Evolutionary conservation across 1,140 invertebrate genomes (phyloP).

Genomic region (Himalopsyche phryganea): DNA sequence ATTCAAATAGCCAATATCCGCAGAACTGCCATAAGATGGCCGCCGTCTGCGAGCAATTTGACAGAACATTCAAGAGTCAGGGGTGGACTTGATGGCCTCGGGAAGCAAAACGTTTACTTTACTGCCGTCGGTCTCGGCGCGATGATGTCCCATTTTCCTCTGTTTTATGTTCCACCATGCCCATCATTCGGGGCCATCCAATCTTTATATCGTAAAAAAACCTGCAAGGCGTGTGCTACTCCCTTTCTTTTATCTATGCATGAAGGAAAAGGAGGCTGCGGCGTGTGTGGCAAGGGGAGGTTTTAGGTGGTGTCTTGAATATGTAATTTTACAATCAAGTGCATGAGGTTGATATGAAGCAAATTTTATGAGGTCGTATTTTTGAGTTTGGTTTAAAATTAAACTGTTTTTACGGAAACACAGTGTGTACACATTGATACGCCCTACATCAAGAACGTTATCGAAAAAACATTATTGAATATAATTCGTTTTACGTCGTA

Average conservation of each 20-base stretch:
- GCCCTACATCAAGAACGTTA: too few relatives aligned
- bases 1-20: too few relatives aligned
- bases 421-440: too few relatives aligned
- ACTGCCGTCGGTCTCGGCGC: not conserved
- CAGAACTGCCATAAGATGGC: too few relatives aligned
- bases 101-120: too few relatives aligned
- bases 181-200: constrained; percentile 22
- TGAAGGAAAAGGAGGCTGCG: constrained; percentile 2
- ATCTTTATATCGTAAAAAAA: constrained; percentile 31
- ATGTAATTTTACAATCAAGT: constrained; percentile 35
- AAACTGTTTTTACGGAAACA: not conserved
- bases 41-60: too few relatives aligned
- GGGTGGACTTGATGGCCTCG: too few relatives aligned
- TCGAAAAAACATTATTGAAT: too few relatives aligned
- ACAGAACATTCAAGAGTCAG: too few relatives aligned
- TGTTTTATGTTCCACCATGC: constrained; percentile 16
- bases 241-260: constrained; percentile 25
- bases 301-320: constrained; percentile 27
- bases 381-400: constrained; percentile 11
- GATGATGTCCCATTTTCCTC: constrained; percentile 8
- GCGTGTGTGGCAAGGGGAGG: not conserved
- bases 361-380: constrained; percentile 24
- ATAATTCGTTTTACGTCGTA: too few relatives aligned
- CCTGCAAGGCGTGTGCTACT: not conserved
- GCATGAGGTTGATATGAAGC: constrained; percentile 34